Evolutionary conservation across 2,113 vertebrate species (phyloP), one percentile per base, ranked within the genome.

Genomic region (Aldabrachelys gigantea): DNA sequence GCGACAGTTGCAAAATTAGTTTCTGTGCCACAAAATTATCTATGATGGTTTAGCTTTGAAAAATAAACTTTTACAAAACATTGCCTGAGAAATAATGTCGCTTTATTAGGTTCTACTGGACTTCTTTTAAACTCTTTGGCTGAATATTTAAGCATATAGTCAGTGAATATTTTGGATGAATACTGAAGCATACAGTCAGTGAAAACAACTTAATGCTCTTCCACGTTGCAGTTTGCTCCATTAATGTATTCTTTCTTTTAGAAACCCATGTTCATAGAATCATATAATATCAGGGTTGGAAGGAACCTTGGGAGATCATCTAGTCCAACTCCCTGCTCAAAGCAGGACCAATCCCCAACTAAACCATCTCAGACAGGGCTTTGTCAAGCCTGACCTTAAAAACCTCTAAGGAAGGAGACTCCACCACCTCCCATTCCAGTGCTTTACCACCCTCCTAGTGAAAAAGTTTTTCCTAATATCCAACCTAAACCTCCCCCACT

Each of bases 1-100:
- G 84, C 91, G 84, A 54, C 49, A 92, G 53, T 1, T 82, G 85
- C 89, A 92, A 90, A 92, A 92, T 94, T 86, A 91, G 96, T 95
- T 72, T 65, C 69, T 0, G 2, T 91, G 79, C 81, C 92, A 93
- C n/a, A 80, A 88, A 92, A 96, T 94, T 85, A 96, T 95, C 93
- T 91, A 38, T 0, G 17, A 38, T 80, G 59, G 5, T 94, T 96
- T 94, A 95, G 89, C 35, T 72, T 81, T 44, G 38, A 91, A 92
- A 97, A 95, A 86, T 80, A 88, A 96, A 83, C 82, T 89, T 72
- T 78, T 82, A 85, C 87, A 65, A 94, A 97, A 93, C 10, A 87
- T 31, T 14, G 31, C 38, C 84, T 53, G 53, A 86, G 17, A 81
- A 88, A 49, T 21, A 69, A 80, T 57, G 56, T 5, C 54, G 47